These are phyloP conservation scores for Mesocentrotus franciscanus DNA, from an alignment of 53 echinoderm and acorn worm species.

Conservation along the genomic window DNA sequence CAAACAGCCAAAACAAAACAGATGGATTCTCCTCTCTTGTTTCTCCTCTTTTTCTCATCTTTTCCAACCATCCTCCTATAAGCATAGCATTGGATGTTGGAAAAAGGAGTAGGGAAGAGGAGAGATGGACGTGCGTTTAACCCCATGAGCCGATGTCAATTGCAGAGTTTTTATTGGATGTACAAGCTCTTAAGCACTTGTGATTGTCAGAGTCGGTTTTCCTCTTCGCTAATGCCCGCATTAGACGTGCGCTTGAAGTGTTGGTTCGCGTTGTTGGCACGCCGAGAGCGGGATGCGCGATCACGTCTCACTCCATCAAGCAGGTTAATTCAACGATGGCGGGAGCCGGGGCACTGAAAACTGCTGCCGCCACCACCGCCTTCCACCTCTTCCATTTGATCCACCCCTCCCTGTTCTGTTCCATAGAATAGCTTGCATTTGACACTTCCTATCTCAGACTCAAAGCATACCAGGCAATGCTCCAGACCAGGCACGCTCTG, in stretches of 20 bases:
- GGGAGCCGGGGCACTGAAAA: slow-evolving; percentile 1
- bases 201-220: slow-evolving; percentile 66
- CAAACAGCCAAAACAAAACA: slow-evolving; percentile 63
- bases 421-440: not conserved
- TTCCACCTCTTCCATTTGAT: not conserved
- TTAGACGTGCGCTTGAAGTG: slow-evolving; percentile 61
- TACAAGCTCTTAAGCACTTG: slow-evolving; percentile 70
- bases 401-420: not conserved
- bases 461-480: not conserved
- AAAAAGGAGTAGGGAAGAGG: slow-evolving; percentile 14
- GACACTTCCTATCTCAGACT: not conserved
- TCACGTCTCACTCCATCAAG: slow-evolving; percentile 68
- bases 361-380: not conserved
- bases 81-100: slow-evolving; percentile 38
- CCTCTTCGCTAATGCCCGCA: slow-evolving; percentile 55
- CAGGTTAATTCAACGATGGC: slow-evolving; percentile 67
- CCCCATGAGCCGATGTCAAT: slow-evolving; percentile 60
- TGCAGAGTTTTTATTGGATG: slow-evolving; percentile 63
- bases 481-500: not conserved
- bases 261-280: slow-evolving; percentile 67
- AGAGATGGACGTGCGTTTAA: slow-evolving; percentile 60
- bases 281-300: slow-evolving; percentile 65
- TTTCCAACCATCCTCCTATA: slow-evolving; percentile 51
- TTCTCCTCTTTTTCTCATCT: slow-evolving; percentile 41
- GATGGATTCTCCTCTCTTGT: slow-evolving; percentile 57